phyloP scores from a whole-genome alignment of 2,888 invertebrate genomes.

The Folsomia candida region DNA sequence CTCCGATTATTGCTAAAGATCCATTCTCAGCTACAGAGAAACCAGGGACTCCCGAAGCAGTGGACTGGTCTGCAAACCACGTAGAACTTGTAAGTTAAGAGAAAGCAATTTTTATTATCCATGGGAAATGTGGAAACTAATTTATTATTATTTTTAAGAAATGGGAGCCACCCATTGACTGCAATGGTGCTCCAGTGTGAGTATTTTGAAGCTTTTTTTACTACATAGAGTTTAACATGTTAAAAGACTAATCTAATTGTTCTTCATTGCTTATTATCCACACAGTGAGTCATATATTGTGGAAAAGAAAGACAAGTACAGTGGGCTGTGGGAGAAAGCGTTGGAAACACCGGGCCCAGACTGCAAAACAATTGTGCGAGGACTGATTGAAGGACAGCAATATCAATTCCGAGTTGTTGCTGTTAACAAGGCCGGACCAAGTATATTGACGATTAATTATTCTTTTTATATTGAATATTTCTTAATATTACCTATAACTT shows the following conservation, averaged over 20 bases:
- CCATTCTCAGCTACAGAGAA: constrained; percentile 89
- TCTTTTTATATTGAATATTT: neutral
- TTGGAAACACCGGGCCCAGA: constrained; percentile 74
- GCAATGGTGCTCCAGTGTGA: no score
- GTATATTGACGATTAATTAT: neutral
- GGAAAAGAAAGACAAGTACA: constrained; percentile 79
- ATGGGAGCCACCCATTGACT: no score
- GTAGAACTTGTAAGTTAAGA: constrained; percentile 91
- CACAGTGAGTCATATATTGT: constrained; percentile 85
- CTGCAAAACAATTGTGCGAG: constrained; percentile 74
- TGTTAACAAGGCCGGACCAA: constrained; percentile 71
- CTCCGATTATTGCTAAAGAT: constrained; percentile 88
- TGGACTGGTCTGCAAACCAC: constrained; percentile 93
- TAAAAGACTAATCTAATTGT: no score
- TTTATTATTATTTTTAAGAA: no score
- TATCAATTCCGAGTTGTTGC: constrained; percentile 90
- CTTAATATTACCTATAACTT: no score
- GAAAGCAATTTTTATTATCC: no score
- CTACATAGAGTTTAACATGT: no score
- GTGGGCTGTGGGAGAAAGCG: constrained; percentile 85
- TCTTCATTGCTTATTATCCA: no score
- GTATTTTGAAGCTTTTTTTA: no score
- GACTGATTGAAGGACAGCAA: constrained; percentile 84
- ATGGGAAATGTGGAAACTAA: no score
- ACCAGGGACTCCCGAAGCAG: constrained; percentile 85